These are phyloP conservation scores for Eptesicus fuscus DNA, from an alignment of 2,113 vertebrate genomes.

Conservation along the genomic window DNA sequence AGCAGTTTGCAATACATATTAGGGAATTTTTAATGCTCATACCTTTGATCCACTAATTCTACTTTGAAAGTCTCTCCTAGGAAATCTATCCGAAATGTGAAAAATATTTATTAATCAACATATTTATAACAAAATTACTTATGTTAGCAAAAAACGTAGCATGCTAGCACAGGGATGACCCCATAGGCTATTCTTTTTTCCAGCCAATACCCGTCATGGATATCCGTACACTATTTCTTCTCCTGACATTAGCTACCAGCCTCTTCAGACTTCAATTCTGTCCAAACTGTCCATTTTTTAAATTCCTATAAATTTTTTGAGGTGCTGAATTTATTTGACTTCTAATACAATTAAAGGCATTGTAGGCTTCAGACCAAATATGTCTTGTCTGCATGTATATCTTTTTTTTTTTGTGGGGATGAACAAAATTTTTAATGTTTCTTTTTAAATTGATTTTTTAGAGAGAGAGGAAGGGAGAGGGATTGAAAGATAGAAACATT, in stretches of 20 bases:
- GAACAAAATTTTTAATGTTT: too few species aligned
- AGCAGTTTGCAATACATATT: background rate
- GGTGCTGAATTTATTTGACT: background rate
- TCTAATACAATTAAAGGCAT: background rate
- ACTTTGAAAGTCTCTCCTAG: background rate
- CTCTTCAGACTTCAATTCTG: background rate
- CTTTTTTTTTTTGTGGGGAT: too few species aligned
- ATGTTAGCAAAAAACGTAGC: background rate
- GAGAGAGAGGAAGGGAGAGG: too few species aligned
- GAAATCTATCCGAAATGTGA: background rate
- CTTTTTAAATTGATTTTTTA: too few species aligned
- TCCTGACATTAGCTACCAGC: too few species aligned
- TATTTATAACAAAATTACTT: background rate
- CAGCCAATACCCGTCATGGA: rapidly evolving
- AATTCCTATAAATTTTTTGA: background rate
- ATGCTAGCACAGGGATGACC: too few species aligned
- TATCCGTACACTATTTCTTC: background rate
- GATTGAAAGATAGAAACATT: too few species aligned
- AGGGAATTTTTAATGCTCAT: background rate
- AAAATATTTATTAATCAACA: background rate
- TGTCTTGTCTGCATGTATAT: too few species aligned
- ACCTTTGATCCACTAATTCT: background rate
- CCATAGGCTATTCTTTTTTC: background rate
- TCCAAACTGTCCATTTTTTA: background rate
- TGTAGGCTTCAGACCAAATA: background rate